Evolutionary conservation across 2,888 invertebrate genomes (phyloP), one percentile per base, ranked within the genome.

Genomic region (Euzetes globulus): DNA sequence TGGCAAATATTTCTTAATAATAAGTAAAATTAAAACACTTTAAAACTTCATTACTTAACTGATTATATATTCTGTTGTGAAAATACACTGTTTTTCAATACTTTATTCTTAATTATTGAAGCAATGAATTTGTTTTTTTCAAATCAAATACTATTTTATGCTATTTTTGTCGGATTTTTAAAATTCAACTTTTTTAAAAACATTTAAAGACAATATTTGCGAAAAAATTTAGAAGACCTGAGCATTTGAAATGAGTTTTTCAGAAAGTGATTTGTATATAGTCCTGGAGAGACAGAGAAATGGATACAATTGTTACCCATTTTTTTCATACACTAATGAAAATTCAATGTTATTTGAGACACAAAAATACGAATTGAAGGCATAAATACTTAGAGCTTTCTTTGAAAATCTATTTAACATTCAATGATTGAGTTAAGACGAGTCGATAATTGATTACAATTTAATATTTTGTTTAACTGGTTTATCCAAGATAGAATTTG

Each of bases 331-430:
- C 22, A 22, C n/a, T 50, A 13, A 9, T 13, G 11, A 13, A 55
- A 11, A 11, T 7, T 58, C 17, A 58, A 58, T 11, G 13, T 41
- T 41, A 27, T 27, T 22, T 50, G n/a, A 50, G 19, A 58, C 15
- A 58, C 29, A 58, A 58, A 58, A 58, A 58, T 58, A 58, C 55
- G 58, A 58, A 58, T 58, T 58, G 58, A 58, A 58, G 58, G 58
- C 58, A 58, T 13, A 58, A 22, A 55, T 55, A 22, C 50, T 19
- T 19, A 22, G 22, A 5, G 9, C 6, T 55, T 55, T 55, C 13
- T 9, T 13, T 55, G 9, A 22, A 22, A 55, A 55, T 55, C 55
- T 55, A 55, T 22, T 55, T 55, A 55, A 50, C 19, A 50, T 50
- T 55, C 13, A 50, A 55, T 55, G 55, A 55, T 55, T 55, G 55